A percentile compares a stretch with the other conserved stretches of the same genome.
Evolutionary conservation across 2,113 vertebrate species (phyloP).

Genomic region (Solea senegalensis): DNA sequence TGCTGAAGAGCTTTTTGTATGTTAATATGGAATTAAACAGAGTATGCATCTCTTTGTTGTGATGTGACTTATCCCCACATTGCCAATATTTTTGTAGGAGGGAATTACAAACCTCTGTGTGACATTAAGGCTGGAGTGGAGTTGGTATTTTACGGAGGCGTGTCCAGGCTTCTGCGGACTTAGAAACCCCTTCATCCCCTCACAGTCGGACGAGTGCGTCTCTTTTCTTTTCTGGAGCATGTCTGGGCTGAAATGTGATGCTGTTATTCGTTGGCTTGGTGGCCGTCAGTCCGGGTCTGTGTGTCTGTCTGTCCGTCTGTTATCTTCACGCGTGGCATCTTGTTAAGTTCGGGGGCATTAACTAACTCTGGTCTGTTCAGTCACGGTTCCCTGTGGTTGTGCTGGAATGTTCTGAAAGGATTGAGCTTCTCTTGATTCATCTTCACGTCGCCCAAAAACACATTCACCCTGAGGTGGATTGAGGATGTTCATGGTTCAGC

Average conservation of each 20-base stretch:
- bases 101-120: constrained; percentile 48
- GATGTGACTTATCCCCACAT: constrained; percentile 75
- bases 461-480: background rate
- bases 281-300: constrained; percentile 21
- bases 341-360: constrained; percentile 42
- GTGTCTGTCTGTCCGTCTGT: constrained; percentile 34
- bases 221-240: constrained; percentile 48
- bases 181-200: constrained; percentile 2
- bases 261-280: constrained; percentile 25
- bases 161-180: constrained; percentile 3
- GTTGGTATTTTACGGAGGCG: constrained; percentile 15
- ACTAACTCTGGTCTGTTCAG: constrained; percentile 48
- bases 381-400: constrained; percentile 52
- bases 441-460: background rate
- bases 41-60: constrained; percentile 76
- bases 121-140: constrained; percentile 35
- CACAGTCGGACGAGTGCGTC: constrained; percentile 13
- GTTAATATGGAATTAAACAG: constrained; percentile 69
- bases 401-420: constrained; percentile 35
- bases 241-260: constrained; percentile 38
- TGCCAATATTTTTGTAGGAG: constrained; percentile 76
- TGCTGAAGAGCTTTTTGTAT: constrained; percentile 76
- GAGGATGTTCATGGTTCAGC: background rate
- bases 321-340: constrained; percentile 35
- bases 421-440: background rate